Conservation (phyloP, 2,113 vertebrate genomes). For the Daphoenositta chrysoptera region DNA sequence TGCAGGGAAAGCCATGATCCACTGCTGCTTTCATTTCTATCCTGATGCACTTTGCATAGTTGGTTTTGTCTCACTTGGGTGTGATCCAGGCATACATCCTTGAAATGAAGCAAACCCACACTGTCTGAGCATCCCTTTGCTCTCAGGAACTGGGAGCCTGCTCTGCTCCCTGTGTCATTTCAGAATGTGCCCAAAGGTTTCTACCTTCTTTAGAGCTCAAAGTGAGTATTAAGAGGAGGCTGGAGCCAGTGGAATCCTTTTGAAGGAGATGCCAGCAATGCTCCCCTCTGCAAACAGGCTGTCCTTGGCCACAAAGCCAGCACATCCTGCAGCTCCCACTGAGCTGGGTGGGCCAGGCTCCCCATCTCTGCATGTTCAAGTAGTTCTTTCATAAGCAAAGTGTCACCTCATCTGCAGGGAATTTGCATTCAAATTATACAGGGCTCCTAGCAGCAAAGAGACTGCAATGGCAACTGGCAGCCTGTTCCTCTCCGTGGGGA, state of each 20-base stretch:
- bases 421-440: neutral
- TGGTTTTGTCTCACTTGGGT: neutral
- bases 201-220: neutral
- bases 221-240: conserved; percentile 7
- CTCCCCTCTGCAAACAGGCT: conserved; percentile 13
- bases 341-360: neutral
- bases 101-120: neutral
- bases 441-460: neutral
- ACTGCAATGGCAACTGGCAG: neutral
- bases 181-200: neutral
- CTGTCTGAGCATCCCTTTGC: neutral
- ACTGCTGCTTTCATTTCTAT: neutral
- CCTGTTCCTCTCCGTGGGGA: neutral
- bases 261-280: conserved; percentile 35
- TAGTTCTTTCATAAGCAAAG: conserved; percentile 41
- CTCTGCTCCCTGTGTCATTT: neutral
- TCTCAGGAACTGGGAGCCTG: neutral
- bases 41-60: neutral
- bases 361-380: neutral
- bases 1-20: neutral
- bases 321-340: neutral
- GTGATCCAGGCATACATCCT: neutral
- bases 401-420: neutral
- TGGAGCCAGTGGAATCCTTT: conserved; percentile 1
- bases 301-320: neutral